phyloP scores from a whole-genome alignment of 2,797 vertebrate species.

The Delichon dasypus region DNA sequence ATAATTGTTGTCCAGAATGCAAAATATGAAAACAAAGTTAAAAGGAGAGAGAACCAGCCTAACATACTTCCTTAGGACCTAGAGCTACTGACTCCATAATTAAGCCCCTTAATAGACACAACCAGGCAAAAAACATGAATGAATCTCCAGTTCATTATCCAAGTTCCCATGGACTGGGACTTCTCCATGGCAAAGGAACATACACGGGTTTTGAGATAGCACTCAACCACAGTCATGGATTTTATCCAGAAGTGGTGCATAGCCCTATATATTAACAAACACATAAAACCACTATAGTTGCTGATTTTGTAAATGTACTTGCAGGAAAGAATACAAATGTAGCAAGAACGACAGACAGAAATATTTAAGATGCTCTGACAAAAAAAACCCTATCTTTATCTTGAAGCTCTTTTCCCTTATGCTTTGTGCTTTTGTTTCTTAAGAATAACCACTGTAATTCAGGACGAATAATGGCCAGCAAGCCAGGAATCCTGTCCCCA shows the following conservation, averaged over 20 bases:
- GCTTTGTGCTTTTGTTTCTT: not conserved
- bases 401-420: not conserved
- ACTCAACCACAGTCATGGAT: not conserved
- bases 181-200: not conserved
- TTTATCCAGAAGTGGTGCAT: not conserved
- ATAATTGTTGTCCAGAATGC: not conserved
- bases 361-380: not conserved
- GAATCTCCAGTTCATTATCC: not conserved
- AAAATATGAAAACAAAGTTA: not conserved
- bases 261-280: not conserved
- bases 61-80: not conserved
- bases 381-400: fast-evolving
- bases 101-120: not conserved
- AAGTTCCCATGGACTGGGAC: not conserved
- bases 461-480: not conserved
- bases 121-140: not conserved
- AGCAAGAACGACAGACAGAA: not conserved
- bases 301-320: not conserved
- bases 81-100: not conserved
- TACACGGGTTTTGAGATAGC: not conserved
- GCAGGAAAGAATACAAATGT: not conserved
- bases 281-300: not conserved
- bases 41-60: not conserved
- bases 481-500: not conserved
- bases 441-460: not conserved